phyloP scores from a whole-genome alignment of 2,113 vertebrate genomes.

The Lepus europaeus region DNA sequence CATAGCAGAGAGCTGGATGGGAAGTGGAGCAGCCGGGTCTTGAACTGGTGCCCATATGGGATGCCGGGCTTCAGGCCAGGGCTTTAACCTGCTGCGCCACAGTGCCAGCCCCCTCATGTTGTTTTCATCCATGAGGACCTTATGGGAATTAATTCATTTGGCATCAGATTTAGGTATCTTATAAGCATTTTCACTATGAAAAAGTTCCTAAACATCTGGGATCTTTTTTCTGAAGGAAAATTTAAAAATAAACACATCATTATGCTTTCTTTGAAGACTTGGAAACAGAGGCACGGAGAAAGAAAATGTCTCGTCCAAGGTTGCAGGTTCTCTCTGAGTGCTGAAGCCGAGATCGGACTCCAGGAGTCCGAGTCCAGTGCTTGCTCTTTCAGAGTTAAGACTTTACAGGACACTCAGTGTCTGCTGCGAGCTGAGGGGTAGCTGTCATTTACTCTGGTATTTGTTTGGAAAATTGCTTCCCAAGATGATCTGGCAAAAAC shows the following conservation, averaged over 20 bases:
- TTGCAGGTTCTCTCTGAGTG: not conserved
- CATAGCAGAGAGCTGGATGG: too few relatives aligned
- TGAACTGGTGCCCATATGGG: too few relatives aligned
- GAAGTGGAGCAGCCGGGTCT: too few relatives aligned
- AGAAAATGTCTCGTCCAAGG: not conserved
- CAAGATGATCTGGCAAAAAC: not conserved
- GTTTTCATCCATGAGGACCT: not conserved
- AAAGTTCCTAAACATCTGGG: not conserved
- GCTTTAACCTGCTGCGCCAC: too few relatives aligned
- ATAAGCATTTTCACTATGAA: slow-evolving; percentile 1
- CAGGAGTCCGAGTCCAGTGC: not conserved
- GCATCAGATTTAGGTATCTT: slow-evolving; percentile 1
- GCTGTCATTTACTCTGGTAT: not conserved
- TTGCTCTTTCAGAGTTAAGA: not conserved
- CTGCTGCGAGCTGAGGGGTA: too few relatives aligned
- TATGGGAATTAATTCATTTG: not conserved
- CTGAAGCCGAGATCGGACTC: not conserved
- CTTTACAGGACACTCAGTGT: rapidly evolving
- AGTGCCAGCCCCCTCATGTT: not conserved
- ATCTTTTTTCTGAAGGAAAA: not conserved
- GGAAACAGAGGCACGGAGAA: not conserved
- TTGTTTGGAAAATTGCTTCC: not conserved
- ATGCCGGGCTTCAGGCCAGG: too few relatives aligned
- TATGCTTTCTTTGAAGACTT: not conserved
- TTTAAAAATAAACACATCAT: not conserved